Evolutionary conservation across 2,113 vertebrate genomes (phyloP).

Genomic region (Rhagologus leucostigma): DNA sequence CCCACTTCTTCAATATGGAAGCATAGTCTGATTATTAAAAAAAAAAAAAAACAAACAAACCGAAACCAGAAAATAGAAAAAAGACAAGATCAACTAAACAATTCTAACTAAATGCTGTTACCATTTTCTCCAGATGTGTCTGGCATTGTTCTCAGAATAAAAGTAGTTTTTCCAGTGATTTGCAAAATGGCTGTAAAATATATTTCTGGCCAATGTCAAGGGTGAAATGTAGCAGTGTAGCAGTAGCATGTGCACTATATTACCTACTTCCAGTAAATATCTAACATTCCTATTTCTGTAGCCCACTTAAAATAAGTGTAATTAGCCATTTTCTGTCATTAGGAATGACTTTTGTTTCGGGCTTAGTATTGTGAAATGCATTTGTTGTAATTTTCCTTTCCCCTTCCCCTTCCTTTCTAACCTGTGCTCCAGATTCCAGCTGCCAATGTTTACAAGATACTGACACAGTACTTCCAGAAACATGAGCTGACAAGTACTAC

Average conservation of each 20-base stretch:
- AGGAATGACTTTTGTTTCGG: neutral
- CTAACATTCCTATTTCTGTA: neutral
- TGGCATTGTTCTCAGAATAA: neutral
- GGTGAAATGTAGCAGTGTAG: neutral
- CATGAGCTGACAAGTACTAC: neutral
- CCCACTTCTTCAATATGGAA: neutral
- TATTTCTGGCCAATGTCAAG: neutral
- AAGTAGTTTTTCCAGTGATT: neutral
- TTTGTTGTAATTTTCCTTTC: neutral
- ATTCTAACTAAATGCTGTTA: neutral
- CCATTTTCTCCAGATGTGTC: neutral
- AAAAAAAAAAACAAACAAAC: neutral
- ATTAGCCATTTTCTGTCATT: neutral
- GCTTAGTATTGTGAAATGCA: neutral
- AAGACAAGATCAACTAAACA: neutral
- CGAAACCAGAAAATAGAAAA: neutral
- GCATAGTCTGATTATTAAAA: neutral
- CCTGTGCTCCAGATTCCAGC: neutral
- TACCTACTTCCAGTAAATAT: neutral
- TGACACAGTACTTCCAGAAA: neutral
- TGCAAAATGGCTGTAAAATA: neutral
- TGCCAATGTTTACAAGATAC: neutral
- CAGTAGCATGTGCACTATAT: neutral
- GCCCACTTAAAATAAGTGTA: neutral
- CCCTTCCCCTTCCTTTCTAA: neutral